Evolutionary conservation across 2,113 vertebrate species (phyloP).

Genomic region (Megatriorchis doriae): DNA sequence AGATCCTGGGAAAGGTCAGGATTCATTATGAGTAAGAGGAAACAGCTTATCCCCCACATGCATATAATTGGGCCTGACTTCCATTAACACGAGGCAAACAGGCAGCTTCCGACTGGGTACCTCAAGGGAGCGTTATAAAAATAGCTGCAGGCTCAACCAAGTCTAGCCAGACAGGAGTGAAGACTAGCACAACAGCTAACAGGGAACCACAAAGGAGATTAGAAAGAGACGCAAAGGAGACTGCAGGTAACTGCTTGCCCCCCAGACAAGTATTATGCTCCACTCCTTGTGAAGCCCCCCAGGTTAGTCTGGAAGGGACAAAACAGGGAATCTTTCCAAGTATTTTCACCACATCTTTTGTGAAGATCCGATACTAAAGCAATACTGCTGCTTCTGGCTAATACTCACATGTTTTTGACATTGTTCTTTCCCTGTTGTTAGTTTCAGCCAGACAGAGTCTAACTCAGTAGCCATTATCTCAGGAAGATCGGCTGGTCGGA

Average conservation of each 20-base stretch:
- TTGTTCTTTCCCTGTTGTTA: background rate
- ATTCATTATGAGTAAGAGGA: conserved; percentile 40
- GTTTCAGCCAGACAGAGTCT: background rate
- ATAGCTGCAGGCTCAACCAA: conserved; percentile 19
- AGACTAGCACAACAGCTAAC: background rate
- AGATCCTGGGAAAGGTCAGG: conserved; percentile 55
- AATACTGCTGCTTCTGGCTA: background rate
- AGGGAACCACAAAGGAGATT: background rate
- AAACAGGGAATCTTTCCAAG: background rate
- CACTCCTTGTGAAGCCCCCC: background rate
- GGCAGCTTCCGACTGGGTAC: background rate
- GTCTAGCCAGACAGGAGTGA: background rate
- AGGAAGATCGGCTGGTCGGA: background rate
- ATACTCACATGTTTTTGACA: rapidly evolving
- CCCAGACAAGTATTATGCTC: background rate
- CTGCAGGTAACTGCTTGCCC: background rate
- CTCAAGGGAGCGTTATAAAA: conserved; percentile 14
- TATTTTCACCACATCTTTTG: rapidly evolving
- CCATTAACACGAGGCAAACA: conserved; percentile 8
- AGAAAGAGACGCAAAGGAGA: background rate
- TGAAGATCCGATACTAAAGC: background rate
- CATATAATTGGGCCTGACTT: conserved; percentile 16
- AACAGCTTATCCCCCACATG: conserved; percentile 15
- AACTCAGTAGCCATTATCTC: background rate
- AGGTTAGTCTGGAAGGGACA: background rate